Conservation (phyloP, 2,797 vertebrate genomes). For the Octomys mimax region DNA sequence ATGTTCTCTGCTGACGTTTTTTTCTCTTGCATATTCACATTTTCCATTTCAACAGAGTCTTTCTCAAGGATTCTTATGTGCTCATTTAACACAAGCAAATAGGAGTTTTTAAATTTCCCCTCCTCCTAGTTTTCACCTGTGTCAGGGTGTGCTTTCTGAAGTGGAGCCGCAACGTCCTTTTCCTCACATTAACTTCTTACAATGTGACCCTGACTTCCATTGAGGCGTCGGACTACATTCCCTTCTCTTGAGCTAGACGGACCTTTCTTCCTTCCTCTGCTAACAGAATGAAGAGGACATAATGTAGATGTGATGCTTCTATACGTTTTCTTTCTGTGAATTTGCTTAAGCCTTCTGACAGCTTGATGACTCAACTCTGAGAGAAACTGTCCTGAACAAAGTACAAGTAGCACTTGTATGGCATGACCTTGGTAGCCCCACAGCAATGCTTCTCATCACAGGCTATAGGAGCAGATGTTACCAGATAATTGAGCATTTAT, state of each 20-base stretch:
- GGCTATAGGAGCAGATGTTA: neutral
- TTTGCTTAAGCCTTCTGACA: neutral
- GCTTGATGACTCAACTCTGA: neutral
- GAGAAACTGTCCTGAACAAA: neutral
- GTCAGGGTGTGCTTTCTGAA: neutral
- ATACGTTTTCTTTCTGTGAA: neutral
- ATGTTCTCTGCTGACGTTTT: neutral
- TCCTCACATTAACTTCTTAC: neutral
- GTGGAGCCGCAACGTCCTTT: neutral
- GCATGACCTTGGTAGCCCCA: neutral
- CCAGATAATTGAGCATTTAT: neutral
- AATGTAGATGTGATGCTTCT: neutral
- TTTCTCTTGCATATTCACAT: neutral
- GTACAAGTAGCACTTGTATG: neutral
- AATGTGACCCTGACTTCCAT: neutral
- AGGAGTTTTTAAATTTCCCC: neutral
- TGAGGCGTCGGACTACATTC: accelerated
- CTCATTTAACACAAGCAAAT: neutral
- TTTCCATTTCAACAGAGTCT: neutral
- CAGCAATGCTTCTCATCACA: neutral
- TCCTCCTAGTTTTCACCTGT: neutral
- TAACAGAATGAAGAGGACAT: neutral
- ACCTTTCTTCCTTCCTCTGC: neutral
- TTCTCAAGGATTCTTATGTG: neutral
- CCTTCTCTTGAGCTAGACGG: no score